Evolutionary conservation across 2,797 vertebrate genomes (phyloP).

Genomic region (Toxotes lorentzi): DNA sequence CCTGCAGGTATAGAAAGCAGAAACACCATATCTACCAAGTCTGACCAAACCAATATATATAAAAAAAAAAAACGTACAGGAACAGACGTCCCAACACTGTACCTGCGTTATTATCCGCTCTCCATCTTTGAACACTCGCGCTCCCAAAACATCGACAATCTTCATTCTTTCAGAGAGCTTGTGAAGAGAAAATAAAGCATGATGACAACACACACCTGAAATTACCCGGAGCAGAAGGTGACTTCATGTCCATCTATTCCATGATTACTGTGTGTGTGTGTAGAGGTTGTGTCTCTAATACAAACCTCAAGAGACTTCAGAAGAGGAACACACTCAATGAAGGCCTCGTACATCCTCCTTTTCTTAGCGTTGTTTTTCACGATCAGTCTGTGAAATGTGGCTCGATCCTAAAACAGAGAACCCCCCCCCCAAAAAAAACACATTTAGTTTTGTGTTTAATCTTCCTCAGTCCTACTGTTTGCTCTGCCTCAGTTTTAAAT

Average conservation of each 20-base stretch:
- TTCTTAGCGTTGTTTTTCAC: conserved; percentile 96
- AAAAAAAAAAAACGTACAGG: neutral
- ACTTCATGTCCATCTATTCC: neutral
- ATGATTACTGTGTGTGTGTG: neutral
- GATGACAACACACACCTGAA: neutral
- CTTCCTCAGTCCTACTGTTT: neutral
- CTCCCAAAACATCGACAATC: conserved; percentile 94
- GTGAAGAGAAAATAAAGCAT: neutral
- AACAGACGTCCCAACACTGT: neutral
- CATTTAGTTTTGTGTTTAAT: neutral
- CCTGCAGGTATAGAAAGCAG: conserved; percentile 77
- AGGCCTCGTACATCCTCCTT: conserved; percentile 92
- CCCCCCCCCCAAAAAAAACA: neutral
- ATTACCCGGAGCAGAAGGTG: neutral
- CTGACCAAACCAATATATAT: neutral
- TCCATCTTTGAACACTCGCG: conserved; percentile 88
- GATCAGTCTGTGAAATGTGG: conserved; percentile 95
- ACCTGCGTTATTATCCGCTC: conserved; percentile 89
- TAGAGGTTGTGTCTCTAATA: neutral
- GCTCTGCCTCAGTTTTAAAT: neutral
- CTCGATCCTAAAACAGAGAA: conserved; percentile 88
- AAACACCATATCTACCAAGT: neutral
- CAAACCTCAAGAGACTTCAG: conserved; percentile 94
- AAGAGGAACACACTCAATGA: conserved; percentile 94
- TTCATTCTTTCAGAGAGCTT: conserved; percentile 95